Evolutionary conservation across 2,888 invertebrate genomes (phyloP).

Genomic region (Unio pictorum): DNA sequence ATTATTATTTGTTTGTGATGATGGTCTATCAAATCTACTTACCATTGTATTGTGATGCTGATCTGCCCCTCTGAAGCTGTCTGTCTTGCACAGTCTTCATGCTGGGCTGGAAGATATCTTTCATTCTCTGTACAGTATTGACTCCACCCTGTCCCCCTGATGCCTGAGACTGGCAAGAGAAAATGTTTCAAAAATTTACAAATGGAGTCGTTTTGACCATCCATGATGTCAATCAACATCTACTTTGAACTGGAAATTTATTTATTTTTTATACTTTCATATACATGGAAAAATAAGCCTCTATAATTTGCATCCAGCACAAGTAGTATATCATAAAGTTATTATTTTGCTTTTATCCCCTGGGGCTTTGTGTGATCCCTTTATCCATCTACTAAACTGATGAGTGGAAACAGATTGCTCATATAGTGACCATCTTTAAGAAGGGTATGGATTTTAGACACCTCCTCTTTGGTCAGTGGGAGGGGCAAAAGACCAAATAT

Average conservation of each 20-base stretch:
- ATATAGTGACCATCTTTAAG: too few species aligned
- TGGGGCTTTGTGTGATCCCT: too few species aligned
- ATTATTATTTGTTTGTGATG: constrained; percentile 17
- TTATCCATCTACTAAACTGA: too few species aligned
- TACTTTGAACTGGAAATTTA: too few species aligned
- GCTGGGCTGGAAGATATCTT: constrained; percentile 54
- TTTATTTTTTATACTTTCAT: neutral
- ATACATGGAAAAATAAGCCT: neutral
- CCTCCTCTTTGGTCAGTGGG: too few species aligned
- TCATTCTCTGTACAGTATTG: constrained; percentile 39
- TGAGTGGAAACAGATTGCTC: too few species aligned
- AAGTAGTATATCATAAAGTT: too few species aligned
- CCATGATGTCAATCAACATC: neutral
- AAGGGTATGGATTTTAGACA: too few species aligned
- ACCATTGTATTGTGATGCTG: constrained; percentile 50
- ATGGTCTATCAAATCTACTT: constrained; percentile 1
- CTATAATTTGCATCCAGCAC: neutral
- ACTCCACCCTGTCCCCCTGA: constrained; percentile 7
- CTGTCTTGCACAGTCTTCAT: constrained; percentile 52
- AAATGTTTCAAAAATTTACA: constrained; percentile 6
- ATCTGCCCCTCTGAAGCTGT: constrained; percentile 51
- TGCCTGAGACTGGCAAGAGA: constrained; percentile 4
- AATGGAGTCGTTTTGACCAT: neutral
- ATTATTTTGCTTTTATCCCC: too few species aligned
- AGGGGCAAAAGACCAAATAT: too few species aligned